A percentile compares a stretch with the other conserved stretches of the same genome.
These are phyloP conservation scores for Myotis planiceps DNA, from an alignment of 2,797 vertebrate species.

Conservation along the genomic window DNA sequence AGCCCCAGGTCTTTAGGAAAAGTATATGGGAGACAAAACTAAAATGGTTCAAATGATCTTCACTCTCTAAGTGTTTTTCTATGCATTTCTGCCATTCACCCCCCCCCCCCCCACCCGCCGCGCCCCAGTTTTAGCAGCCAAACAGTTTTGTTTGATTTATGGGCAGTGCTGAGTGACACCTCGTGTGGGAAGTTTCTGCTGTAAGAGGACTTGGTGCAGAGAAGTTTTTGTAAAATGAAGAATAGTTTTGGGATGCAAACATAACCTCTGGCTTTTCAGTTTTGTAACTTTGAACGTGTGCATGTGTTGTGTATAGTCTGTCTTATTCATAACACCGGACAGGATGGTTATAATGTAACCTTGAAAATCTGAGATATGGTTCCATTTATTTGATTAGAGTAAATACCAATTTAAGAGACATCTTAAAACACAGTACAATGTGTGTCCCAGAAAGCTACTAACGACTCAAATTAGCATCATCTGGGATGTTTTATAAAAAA, in stretches of 20 bases:
- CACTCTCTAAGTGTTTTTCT: background rate
- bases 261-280: background rate
- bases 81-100: background rate
- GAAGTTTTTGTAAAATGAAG: background rate
- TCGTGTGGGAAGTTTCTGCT: background rate
- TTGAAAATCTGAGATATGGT: background rate
- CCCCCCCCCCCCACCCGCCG: accelerated
- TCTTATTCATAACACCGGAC: background rate
- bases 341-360: background rate
- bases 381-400: background rate
- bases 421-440: background rate
- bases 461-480: background rate
- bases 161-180: background rate
- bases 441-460: background rate
- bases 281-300: background rate
- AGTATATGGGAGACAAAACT: background rate
- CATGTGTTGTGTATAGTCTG: background rate
- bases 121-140: background rate
- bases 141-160: background rate
- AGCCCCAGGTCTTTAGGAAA: background rate
- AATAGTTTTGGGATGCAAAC: conserved; percentile 27
- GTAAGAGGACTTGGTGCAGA: background rate
- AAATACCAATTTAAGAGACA: background rate
- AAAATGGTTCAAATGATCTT: background rate
- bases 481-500: background rate